A percentile compares a stretch with the other conserved stretches of the same genome.
Conservation (phyloP, 2,797 vertebrate species). For the Lithobates pipiens region DNA sequence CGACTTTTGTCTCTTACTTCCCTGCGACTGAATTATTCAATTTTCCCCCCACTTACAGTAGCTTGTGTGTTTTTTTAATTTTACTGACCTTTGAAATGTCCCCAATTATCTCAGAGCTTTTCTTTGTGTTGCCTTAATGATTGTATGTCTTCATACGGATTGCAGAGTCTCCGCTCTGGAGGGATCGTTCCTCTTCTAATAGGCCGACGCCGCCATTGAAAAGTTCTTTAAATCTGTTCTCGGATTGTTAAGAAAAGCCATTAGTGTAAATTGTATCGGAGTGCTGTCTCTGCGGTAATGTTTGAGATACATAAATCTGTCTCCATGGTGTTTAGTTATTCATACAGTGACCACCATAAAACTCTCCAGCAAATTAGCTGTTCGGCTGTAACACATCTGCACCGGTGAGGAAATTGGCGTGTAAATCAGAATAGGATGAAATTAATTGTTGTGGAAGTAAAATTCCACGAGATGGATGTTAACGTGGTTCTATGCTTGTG, state of each 20-base stretch:
- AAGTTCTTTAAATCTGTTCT: not conserved
- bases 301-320: constrained; percentile 16
- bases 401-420: constrained; percentile 26
- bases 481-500: constrained; percentile 19
- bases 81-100: not conserved
- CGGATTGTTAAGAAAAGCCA: not conserved
- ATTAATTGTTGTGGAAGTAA: constrained; percentile 40
- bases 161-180: not conserved
- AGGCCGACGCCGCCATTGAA: not conserved
- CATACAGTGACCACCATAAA: constrained; percentile 48
- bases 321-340: constrained; percentile 36
- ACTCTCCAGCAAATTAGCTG: constrained; percentile 53
- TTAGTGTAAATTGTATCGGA: not conserved
- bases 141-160: no score
- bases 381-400: constrained; percentile 2
- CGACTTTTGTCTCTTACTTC: no score
- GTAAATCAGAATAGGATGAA: constrained; percentile 45
- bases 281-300: constrained; percentile 2
- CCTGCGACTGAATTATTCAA: no score
- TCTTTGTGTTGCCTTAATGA: no score
- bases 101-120: no score
- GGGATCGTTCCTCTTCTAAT: not conserved
- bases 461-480: constrained; percentile 24
- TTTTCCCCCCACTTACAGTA: no score
- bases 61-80: no score